Conservation (phyloP, 2,113 vertebrate species). For the Diadophis punctatus region DNA sequence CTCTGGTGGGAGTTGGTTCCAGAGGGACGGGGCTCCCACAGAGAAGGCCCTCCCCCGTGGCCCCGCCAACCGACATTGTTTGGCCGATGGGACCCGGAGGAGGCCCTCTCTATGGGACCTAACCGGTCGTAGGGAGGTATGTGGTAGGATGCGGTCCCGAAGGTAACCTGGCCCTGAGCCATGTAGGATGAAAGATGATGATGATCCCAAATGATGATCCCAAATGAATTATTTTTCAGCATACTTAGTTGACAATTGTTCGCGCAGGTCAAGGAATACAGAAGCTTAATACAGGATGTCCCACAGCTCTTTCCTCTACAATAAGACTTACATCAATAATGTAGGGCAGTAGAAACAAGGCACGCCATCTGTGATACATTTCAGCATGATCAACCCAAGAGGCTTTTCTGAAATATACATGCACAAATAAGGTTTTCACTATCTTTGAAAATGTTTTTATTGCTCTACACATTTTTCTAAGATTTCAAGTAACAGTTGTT, state of each 20-base stretch:
- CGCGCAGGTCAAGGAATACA: background rate
- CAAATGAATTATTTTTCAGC: background rate
- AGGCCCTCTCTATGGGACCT: too few relatives aligned
- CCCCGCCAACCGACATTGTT: too few relatives aligned
- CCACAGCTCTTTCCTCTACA: background rate
- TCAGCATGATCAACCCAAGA: background rate
- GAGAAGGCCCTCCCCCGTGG: too few relatives aligned
- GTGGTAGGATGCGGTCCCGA: too few relatives aligned
- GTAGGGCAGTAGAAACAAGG: background rate
- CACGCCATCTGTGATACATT: background rate
- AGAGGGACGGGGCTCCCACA: too few relatives aligned
- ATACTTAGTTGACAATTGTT: background rate
- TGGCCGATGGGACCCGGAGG: too few relatives aligned
- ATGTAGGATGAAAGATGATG: too few relatives aligned
- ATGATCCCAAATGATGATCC: too few relatives aligned
- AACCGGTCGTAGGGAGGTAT: too few relatives aligned
- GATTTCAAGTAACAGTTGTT: background rate
- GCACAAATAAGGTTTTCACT: background rate
- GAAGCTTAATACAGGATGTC: background rate
- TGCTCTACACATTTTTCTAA: background rate
- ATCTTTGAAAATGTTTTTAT: background rate
- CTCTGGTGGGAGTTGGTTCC: too few relatives aligned
- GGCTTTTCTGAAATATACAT: background rate
- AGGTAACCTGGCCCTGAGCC: too few relatives aligned
- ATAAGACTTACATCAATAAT: background rate